Conservation (phyloP, 2,888 invertebrate species). For the Tuberolachnus salignus region DNA sequence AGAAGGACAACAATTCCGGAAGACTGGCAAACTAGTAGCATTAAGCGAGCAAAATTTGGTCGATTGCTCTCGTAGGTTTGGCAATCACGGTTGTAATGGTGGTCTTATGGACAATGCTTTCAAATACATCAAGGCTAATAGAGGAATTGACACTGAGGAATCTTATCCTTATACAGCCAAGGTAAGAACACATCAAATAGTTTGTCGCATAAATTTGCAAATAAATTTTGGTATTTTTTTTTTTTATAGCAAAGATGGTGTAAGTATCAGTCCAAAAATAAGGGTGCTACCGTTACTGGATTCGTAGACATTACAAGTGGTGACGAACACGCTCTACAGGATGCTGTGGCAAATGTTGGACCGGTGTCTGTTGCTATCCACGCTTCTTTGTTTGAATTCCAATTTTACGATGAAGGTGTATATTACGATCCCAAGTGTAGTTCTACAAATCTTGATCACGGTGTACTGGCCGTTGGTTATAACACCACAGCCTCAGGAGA, state of each 20-base stretch:
- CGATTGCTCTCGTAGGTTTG: conserved; percentile 83
- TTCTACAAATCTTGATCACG: conserved; percentile 77
- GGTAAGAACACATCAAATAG: conserved; percentile 60
- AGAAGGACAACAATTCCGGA: conserved; percentile 87
- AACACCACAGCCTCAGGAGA: too few relatives aligned
- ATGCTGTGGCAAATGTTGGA: conserved; percentile 82
- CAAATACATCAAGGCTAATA: conserved; percentile 78
- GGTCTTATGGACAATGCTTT: conserved; percentile 85
- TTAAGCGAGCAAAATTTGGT: conserved; percentile 91
- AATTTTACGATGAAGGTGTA: conserved; percentile 77
- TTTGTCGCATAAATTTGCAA: not conserved
- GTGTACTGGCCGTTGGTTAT: too few relatives aligned
- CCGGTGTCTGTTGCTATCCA: conserved; percentile 89
- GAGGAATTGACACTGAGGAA: too few relatives aligned
- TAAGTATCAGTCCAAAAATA: conserved; percentile 70
- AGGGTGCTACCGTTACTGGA: conserved; percentile 82
- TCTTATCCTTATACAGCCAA: conserved; percentile 85
- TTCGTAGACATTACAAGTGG: conserved; percentile 77
- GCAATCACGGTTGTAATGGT: conserved; percentile 89
- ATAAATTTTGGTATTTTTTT: not conserved
- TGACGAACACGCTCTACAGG: conserved; percentile 74
- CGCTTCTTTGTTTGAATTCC: conserved; percentile 84
- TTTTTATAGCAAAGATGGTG: conserved; percentile 59
- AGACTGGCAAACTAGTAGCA: conserved; percentile 76
- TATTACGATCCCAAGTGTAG: conserved; percentile 63